Evolutionary conservation across 2,113 vertebrate genomes (phyloP), one percentile per base, ranked within the genome.

Genomic region (Peromyscus polionotus): DNA sequence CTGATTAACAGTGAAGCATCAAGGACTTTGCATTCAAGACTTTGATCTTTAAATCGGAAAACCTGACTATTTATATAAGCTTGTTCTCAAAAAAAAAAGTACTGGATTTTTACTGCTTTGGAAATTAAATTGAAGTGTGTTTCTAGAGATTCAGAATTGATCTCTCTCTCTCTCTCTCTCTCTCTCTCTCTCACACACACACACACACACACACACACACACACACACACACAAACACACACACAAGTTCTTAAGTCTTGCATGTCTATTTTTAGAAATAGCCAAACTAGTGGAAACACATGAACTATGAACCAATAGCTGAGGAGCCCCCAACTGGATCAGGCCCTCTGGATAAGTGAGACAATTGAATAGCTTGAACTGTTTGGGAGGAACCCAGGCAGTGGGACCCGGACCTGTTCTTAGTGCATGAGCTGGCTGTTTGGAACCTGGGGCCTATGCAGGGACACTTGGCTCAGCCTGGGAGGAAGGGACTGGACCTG

Each of bases 1-100:
- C 92, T 92, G 51, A 81, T 54, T 65, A 76, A 90, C 51, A 86
- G 22, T 5, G 9, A 72, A 79, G 86, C n/a, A 59, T 63, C 75
- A 77, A 92, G n/a, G 72, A 91, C 16, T 7, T 76, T 65, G 77
- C 63, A 65, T 42, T 67, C 51, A 88, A 93, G 73, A 51, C 75
- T 96, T 93, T 90, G 63, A 84, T 76, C 7, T 14, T 93, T 68
- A 87, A 70, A 20, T 88, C 36, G 3, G 94, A 95, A 96, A 93
- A 72, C 42, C 65, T 84, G 51, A 26, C 76, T 93, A 61, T 93
- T 95, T 90, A 85, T 13, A 31, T 73, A 95, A 94, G 31, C 61
- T 63, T 42, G 10, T 67, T 88, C 54, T 97, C 42, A 59, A 54
- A 57, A 42, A 57, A 42, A 79, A 90, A 91, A 95, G 33, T 51